Conservation (phyloP, 2,113 vertebrate genomes). For the Aldabrachelys gigantea region DNA sequence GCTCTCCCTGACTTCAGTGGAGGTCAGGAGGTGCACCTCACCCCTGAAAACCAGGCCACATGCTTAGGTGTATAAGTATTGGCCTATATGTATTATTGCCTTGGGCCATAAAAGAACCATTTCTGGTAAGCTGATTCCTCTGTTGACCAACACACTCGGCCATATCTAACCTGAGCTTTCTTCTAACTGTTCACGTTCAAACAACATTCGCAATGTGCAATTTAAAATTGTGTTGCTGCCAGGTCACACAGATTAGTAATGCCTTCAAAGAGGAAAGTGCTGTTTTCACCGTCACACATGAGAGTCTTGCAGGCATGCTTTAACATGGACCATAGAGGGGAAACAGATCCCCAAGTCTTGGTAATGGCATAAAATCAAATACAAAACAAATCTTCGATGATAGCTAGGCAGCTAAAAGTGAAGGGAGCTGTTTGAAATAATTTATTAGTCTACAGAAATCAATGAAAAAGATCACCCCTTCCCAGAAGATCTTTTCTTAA, state of each 20-base stretch:
- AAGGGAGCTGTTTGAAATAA: background rate
- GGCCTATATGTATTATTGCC: background rate
- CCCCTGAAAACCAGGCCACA: background rate
- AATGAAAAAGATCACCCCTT: background rate
- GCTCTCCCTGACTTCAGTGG: background rate
- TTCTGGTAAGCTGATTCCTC: background rate
- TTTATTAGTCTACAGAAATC: background rate
- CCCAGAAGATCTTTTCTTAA: constrained; percentile 41
- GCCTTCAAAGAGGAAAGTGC: background rate
- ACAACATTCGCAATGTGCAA: background rate
- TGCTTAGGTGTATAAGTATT: background rate
- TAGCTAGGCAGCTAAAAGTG: background rate
- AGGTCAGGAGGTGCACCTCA: too few species aligned
- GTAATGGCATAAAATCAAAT: background rate
- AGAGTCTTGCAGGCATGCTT: background rate
- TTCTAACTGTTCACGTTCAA: background rate
- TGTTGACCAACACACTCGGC: background rate
- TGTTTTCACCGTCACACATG: background rate
- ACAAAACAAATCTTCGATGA: background rate
- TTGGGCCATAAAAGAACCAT: background rate
- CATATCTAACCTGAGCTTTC: background rate
- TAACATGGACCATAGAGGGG: accelerated
- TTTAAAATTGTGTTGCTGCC: background rate
- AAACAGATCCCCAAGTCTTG: background rate
- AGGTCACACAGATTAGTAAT: background rate